Percentiles rank a stretch among this genome's conserved stretches.
These are phyloP conservation scores for Tolmerus cingulatus DNA, from an alignment of 2,888 invertebrate genomes.

Conservation along the genomic window DNA sequence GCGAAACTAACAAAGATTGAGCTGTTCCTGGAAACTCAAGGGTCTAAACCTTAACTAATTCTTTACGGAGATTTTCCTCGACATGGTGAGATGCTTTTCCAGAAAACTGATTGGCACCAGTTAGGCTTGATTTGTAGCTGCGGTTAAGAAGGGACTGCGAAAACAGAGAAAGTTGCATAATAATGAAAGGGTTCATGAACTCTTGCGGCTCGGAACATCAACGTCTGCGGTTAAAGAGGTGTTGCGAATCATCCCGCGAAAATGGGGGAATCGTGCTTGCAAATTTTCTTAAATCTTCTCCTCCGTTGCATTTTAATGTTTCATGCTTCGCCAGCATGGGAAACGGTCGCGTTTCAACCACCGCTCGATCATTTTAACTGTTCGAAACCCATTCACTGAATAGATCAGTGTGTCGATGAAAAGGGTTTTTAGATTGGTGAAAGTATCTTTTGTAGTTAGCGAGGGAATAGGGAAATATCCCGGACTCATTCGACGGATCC, in stretches of 20 bases:
- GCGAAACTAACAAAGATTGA: background rate
- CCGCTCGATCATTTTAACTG: background rate
- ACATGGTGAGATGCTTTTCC: background rate
- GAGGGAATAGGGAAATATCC: background rate
- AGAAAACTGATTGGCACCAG: background rate
- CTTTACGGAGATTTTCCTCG: background rate
- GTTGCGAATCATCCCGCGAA: slow-evolving; percentile 14
- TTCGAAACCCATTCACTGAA: background rate
- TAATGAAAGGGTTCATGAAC: slow-evolving; percentile 10
- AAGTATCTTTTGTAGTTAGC: background rate
- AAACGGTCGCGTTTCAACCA: background rate
- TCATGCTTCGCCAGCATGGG: slow-evolving; percentile 21
- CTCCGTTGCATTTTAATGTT: background rate
- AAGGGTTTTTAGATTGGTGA: background rate
- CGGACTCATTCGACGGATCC: background rate
- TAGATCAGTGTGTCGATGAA: slow-evolving; percentile 30
- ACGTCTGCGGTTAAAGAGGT: slow-evolving; percentile 22
- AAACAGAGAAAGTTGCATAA: slow-evolving; percentile 14
- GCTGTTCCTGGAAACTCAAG: background rate
- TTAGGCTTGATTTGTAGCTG: background rate
- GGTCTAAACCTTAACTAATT: background rate
- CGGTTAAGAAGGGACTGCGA: background rate
- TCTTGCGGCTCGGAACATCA: background rate
- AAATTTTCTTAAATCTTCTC: background rate
- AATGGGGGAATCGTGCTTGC: slow-evolving; percentile 1